Conservation (phyloP, 1,140 invertebrate species). For the Drosophila serrata region DNA sequence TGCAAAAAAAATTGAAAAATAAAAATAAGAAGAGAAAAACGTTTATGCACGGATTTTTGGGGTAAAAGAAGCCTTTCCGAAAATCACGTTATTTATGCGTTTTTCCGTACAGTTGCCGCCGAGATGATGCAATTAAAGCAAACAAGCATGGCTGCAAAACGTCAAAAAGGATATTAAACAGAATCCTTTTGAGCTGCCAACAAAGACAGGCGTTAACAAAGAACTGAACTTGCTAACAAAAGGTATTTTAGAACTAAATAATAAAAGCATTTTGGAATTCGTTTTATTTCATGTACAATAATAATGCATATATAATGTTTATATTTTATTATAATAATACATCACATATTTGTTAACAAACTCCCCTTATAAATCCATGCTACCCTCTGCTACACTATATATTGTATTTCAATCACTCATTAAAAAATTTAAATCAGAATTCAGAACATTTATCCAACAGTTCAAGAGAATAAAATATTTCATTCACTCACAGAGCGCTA, state of each 20-base stretch:
- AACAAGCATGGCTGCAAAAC: conserved; percentile 8
- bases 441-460: conserved; percentile 9
- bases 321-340: not conserved
- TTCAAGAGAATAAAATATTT: conserved; percentile 18
- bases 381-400: not conserved
- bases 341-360: no score
- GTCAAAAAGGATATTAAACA: not conserved
- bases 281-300: not conserved
- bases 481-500: conserved; percentile 2
- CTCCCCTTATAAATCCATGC: not conserved
- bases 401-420: conserved; percentile 40
- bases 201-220: not conserved
- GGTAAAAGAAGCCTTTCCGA: conserved; percentile 64
- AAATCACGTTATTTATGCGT: conserved; percentile 82
- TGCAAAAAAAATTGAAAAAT: conserved; percentile 8
- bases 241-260: not conserved
- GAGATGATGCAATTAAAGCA: conserved; percentile 65
- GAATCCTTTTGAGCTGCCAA: not conserved
- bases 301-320: not conserved
- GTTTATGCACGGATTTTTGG: conserved; percentile 66
- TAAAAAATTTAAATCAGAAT: conserved; percentile 8
- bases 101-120: conserved; percentile 51
- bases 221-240: not conserved
- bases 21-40: conserved; percentile 14
- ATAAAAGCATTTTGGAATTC: no score